Conservation (phyloP, 2,888 invertebrate genomes). For the Sphecodes monilicornis region DNA sequence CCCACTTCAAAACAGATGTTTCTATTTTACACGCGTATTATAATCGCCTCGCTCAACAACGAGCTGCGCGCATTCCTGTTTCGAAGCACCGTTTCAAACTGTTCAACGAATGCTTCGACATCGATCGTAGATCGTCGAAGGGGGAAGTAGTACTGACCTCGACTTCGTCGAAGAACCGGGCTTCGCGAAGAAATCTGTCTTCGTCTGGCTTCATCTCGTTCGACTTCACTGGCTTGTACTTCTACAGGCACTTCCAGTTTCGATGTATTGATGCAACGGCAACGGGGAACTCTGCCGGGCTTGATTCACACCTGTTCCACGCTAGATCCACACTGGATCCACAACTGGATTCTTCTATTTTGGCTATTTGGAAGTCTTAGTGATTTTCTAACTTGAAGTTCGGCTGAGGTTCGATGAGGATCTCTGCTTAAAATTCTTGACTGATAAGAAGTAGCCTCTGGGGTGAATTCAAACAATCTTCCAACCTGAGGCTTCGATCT, state of each 20-base stretch:
- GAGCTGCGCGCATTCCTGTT: background rate
- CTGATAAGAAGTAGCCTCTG: no score
- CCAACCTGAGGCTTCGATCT: no score
- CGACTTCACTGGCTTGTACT: background rate
- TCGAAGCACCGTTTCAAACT: background rate
- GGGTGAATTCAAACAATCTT: no score
- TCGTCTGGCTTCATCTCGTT: conserved; percentile 25
- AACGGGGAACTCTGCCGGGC: background rate
- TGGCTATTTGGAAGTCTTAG: background rate
- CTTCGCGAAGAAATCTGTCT: conserved; percentile 22
- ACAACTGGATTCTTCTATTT: background rate
- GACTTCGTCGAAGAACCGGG: conserved; percentile 20
- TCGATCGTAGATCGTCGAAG: background rate
- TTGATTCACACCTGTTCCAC: background rate
- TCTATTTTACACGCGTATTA: background rate
- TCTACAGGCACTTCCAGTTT: background rate
- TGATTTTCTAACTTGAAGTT: background rate
- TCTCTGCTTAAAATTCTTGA: background rate
- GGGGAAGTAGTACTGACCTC: conserved; percentile 32
- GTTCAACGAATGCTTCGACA: background rate
- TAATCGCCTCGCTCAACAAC: background rate
- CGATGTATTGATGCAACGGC: background rate
- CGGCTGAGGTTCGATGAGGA: background rate
- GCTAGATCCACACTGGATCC: background rate
- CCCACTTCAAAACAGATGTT: background rate